Conservation (phyloP, 2,797 vertebrate genomes). For the Gila robusta region DNA sequence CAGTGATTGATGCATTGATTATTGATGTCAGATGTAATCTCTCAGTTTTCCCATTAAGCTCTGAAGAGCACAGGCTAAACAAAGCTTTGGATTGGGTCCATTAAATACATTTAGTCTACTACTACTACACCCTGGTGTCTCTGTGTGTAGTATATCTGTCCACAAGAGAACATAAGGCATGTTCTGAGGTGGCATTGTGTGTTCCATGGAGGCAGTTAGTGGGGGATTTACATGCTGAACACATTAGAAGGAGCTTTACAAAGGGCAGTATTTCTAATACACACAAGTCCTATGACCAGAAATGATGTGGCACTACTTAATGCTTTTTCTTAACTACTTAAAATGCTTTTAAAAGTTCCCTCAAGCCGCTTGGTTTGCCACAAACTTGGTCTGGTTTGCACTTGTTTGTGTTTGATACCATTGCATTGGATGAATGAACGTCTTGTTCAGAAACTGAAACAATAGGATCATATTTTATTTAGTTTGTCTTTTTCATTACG, state of each 20-base stretch:
- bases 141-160: not conserved
- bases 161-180: slow-evolving; percentile 33
- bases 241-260: not conserved
- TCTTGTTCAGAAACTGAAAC: not conserved
- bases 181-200: not conserved
- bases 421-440: not conserved
- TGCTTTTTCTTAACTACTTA: not conserved
- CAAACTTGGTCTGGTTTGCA: not conserved
- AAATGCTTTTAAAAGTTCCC: not conserved
- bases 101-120: slow-evolving; percentile 11
- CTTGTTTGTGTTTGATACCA: not conserved
- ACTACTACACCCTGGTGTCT: not conserved
- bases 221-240: not conserved
- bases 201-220: not conserved
- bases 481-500: not conserved
- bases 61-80: not conserved
- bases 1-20: slow-evolving; percentile 18
- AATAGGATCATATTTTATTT: not conserved
- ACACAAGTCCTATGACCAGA: not conserved
- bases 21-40: slow-evolving; percentile 10
- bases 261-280: not conserved
- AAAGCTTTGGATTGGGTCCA: not conserved
- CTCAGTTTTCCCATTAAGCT: slow-evolving; percentile 9
- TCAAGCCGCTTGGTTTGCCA: not conserved
- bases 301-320: not conserved